Evolutionary conservation across 2,797 vertebrate genomes (phyloP).

Genomic region (Notolabrus celidotus): DNA sequence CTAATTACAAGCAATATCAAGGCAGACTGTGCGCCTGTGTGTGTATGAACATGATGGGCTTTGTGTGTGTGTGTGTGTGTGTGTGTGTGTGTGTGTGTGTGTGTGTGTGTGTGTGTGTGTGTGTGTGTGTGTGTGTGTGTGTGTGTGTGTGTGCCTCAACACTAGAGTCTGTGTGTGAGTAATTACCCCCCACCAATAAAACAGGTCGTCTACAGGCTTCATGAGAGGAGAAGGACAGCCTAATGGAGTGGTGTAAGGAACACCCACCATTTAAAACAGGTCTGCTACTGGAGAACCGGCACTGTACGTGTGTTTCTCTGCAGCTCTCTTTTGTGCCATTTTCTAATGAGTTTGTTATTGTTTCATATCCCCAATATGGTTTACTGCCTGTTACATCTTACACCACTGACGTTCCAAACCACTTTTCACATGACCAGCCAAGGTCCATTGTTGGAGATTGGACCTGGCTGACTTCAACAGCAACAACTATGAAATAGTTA

Average conservation of each 20-base stretch:
- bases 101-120: constrained; percentile 27
- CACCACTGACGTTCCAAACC: too few relatives aligned
- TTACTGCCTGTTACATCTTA: too few relatives aligned
- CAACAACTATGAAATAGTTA: too few relatives aligned
- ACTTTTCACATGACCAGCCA: too few relatives aligned
- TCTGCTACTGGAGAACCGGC: constrained; percentile 15
- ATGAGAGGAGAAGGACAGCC: constrained; percentile 60
- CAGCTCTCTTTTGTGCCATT: background rate
- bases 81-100: constrained; percentile 21
- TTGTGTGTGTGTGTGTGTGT: constrained; percentile 36
- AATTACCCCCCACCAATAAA: constrained; percentile 75
- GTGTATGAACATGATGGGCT: constrained; percentile 38
- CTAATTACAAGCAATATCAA: constrained; percentile 76
- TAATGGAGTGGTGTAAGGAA: constrained; percentile 63
- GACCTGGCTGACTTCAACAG: too few relatives aligned
- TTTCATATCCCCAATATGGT: too few relatives aligned
- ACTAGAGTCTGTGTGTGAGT: constrained; percentile 38
- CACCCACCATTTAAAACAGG: constrained; percentile 67
- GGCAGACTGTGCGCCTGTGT: constrained; percentile 29
- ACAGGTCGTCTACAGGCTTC: constrained; percentile 60
- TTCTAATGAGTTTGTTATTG: background rate
- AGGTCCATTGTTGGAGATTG: too few relatives aligned
- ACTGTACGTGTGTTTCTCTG: constrained; percentile 4
- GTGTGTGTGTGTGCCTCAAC: constrained; percentile 31
- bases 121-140: constrained; percentile 33